Conservation (phyloP, 2,113 vertebrate genomes). For the Nymphicus hollandicus region DNA sequence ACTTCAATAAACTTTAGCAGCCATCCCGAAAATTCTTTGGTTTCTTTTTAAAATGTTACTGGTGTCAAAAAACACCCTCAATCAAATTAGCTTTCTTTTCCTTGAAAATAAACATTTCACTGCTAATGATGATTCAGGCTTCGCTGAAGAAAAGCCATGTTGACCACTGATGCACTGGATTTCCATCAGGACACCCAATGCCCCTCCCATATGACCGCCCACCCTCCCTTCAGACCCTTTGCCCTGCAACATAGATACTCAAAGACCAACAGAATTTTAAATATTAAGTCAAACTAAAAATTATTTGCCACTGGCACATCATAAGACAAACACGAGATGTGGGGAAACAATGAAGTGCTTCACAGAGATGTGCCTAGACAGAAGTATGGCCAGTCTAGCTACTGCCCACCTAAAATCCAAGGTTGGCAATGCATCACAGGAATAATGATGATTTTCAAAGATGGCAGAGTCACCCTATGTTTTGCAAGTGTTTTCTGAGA, state of each 20-base stretch:
- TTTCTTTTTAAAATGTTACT: constrained; percentile 49
- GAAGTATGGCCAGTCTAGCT: not conserved
- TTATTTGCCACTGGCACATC: not conserved
- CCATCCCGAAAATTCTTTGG: not conserved
- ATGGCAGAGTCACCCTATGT: not conserved
- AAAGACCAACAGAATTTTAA: not conserved
- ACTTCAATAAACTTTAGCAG: constrained; percentile 21
- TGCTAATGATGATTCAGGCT: not conserved
- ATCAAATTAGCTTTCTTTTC: constrained; percentile 3
- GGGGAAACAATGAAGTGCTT: not conserved
- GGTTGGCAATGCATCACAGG: not conserved
- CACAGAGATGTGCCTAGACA: not conserved
- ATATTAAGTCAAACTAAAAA: not conserved
- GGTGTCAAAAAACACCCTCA: not conserved
- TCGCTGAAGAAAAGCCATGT: not conserved
- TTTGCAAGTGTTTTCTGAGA: not conserved
- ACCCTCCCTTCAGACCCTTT: not conserved
- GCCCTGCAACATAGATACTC: not conserved
- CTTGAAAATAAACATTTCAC: not conserved
- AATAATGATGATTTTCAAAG: not conserved
- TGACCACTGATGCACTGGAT: not conserved
- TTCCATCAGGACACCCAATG: not conserved
- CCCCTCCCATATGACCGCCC: not conserved
- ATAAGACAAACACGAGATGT: not conserved
- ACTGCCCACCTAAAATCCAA: not conserved